Conservation (phyloP, 2,797 vertebrate species). For the Manis javanica region DNA sequence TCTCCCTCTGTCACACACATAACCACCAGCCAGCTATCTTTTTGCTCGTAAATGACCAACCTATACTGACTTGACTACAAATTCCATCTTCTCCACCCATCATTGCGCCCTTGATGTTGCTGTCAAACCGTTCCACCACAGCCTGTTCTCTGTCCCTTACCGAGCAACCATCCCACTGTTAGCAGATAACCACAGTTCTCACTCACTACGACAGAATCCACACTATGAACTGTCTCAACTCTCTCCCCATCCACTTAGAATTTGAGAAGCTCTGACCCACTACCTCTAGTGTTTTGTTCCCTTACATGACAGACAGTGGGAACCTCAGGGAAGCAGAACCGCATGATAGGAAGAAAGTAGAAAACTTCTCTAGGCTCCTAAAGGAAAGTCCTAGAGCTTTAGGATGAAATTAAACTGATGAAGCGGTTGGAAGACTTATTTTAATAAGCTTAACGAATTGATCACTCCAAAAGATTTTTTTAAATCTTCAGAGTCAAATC, state of each 20-base stretch:
- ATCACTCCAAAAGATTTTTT: neutral
- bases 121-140: neutral
- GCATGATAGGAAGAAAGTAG: neutral
- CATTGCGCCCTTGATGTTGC: neutral
- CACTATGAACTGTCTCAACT: neutral
- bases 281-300: neutral
- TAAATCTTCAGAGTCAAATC: neutral
- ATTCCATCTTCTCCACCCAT: neutral
- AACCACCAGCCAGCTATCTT: neutral
- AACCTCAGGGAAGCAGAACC: neutral
- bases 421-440: neutral
- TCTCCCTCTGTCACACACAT: neutral
- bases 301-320: neutral
- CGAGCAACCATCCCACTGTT: accelerated
- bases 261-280: neutral
- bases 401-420: neutral
- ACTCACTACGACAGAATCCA: neutral
- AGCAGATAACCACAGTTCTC: neutral
- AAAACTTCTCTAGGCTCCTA: neutral
- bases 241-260: neutral
- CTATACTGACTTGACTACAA: neutral
- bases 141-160: neutral
- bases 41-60: neutral
- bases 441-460: constrained; percentile 7
- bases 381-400: neutral